These are phyloP conservation scores for Seriola aureovittata DNA, from an alignment of 2,113 vertebrate genomes.

Conservation along the genomic window DNA sequence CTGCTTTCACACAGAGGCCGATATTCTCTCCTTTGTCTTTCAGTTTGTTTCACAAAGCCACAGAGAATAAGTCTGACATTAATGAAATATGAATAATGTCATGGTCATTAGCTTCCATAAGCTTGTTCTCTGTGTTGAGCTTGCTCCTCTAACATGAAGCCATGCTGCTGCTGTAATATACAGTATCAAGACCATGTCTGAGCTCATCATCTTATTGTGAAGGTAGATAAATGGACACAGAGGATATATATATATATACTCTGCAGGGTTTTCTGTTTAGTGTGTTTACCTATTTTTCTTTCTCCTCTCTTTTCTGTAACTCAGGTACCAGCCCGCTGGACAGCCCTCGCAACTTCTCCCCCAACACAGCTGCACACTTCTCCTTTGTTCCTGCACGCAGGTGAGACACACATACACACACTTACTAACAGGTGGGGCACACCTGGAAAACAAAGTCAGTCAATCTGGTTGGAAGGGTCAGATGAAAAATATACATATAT, in stretches of 20 bases:
- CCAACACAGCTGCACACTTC: conserved; percentile 96
- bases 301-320: not conserved
- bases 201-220: too few species aligned
- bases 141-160: too few species aligned
- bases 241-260: not conserved
- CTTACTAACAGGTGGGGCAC: not conserved
- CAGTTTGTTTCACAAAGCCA: not conserved
- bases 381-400: conserved; percentile 96
- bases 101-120: too few species aligned
- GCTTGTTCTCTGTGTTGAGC: too few species aligned
- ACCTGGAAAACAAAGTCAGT: not conserved
- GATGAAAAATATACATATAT: too few species aligned
- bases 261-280: not conserved
- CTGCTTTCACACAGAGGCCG: not conserved
- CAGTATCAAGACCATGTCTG: too few species aligned
- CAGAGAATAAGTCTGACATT: too few species aligned
- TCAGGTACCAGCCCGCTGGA: conserved; percentile 96
- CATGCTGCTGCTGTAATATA: too few species aligned
- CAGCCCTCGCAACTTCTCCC: conserved; percentile 98
- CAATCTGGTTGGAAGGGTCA: too few species aligned
- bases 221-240: too few species aligned
- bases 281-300: not conserved
- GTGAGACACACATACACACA: conserved; percentile 81
- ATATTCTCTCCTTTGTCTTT: not conserved
- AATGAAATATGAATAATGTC: too few species aligned